Percentiles rank a stretch among this genome's conserved stretches.
These are phyloP conservation scores for Parapristionchus giblindavisi DNA, from an alignment of 2,888 invertebrate genomes.

Conservation along the genomic window DNA sequence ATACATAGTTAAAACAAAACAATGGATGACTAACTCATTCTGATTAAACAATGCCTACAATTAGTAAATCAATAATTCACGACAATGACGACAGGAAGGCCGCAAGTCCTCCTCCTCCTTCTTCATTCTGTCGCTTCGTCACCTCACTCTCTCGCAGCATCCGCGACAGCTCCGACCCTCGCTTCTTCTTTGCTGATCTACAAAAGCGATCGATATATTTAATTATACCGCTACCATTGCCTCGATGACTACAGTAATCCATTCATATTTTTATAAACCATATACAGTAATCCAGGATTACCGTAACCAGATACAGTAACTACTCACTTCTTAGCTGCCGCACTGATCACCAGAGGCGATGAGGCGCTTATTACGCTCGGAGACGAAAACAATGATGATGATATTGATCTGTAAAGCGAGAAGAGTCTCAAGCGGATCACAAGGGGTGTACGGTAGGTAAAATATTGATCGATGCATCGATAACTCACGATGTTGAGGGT, in stretches of 20 bases:
- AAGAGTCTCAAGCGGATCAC: not conserved
- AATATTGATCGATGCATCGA: not conserved
- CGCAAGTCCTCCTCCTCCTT: conserved; percentile 8
- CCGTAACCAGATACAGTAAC: not conserved
- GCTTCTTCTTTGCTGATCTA: conserved; percentile 31
- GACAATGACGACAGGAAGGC: conserved; percentile 10
- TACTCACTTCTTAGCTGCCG: conserved; percentile 32
- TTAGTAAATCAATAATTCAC: too few relatives aligned
- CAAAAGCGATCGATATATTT: not conserved
- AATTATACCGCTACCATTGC: not conserved
- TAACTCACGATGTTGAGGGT: not conserved
- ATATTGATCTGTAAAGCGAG: conserved; percentile 9
- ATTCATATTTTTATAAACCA: not conserved
- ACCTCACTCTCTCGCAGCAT: conserved; percentile 19
- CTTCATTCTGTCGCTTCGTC: not conserved
- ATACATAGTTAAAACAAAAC: too few relatives aligned
- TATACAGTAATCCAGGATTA: not conserved
- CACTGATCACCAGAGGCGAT: conserved; percentile 23
- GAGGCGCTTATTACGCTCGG: not conserved
- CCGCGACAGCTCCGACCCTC: conserved; percentile 11
- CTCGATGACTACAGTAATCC: not conserved
- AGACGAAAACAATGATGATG: conserved; percentile 2
- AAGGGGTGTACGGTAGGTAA: not conserved
- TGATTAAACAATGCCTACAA: too few relatives aligned
- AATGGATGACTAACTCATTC: too few relatives aligned